A percentile compares a stretch with the other conserved stretches of the same genome.
Evolutionary conservation across 2,797 vertebrate genomes (phyloP).

Genomic region (Pseudochirops cupreus): DNA sequence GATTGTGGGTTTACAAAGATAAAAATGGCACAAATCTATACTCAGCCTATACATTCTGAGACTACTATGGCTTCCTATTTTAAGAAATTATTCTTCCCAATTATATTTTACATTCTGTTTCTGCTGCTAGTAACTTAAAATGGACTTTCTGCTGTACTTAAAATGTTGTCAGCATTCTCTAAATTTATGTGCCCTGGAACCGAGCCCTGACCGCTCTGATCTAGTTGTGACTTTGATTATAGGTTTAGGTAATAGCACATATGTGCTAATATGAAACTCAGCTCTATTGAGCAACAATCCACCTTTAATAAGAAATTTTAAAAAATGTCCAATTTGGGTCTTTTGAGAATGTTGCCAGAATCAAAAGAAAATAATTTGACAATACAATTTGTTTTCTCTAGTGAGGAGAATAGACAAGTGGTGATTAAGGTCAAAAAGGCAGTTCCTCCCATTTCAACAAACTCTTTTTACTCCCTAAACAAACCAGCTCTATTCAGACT

Average conservation of each 20-base stretch:
- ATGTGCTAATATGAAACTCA: neutral
- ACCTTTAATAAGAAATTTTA: neutral
- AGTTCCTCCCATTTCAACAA: conserved; percentile 30
- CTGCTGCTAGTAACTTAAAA: neutral
- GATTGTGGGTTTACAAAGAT: neutral
- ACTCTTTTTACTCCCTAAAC: neutral
- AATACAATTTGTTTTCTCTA: neutral
- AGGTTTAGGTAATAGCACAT: neutral
- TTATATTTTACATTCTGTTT: neutral
- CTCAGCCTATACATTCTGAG: neutral
- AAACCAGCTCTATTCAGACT: conserved; percentile 4
- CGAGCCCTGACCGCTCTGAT: neutral
- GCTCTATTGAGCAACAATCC: neutral
- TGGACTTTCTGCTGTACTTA: neutral
- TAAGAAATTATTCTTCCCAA: neutral
- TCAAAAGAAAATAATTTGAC: neutral
- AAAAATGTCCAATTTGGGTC: neutral
- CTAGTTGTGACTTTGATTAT: neutral
- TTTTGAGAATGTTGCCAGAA: neutral
- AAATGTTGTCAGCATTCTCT: neutral
- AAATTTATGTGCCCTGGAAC: neutral
- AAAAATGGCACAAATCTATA: neutral
- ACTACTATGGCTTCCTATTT: neutral
- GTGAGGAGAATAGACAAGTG: neutral
- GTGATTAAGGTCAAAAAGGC: neutral